These are phyloP conservation scores for Beroe ovata DNA, from an alignment of 37 sponge, comb jelly and placozoan genomes.

Conservation along the genomic window DNA sequence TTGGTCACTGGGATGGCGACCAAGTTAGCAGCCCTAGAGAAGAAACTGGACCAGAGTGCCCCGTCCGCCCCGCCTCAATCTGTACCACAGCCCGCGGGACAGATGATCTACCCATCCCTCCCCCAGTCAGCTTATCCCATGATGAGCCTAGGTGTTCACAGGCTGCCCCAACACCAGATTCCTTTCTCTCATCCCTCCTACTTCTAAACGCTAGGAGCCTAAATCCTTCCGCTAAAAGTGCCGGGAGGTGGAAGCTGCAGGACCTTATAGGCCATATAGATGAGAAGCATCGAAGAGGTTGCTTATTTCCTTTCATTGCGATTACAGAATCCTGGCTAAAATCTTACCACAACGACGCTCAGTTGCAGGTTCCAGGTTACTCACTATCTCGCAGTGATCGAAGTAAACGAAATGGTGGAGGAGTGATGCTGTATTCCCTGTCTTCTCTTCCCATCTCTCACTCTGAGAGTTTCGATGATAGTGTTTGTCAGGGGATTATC, in stretches of 20 bases:
- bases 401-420: neutral
- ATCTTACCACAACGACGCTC: no score
- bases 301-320: constrained; percentile 33
- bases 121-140: constrained; percentile 7
- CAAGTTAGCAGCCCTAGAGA: constrained; percentile 12
- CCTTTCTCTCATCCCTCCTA: constrained; percentile 35
- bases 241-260: constrained; percentile 1
- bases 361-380: constrained; percentile 12
- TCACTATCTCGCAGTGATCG: constrained; percentile 8
- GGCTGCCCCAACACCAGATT: constrained; percentile 13
- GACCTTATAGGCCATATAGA: neutral
- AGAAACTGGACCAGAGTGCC: constrained; percentile 7
- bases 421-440: constrained; percentile 10
- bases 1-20: no score
- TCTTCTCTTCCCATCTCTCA: neutral
- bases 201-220: constrained; percentile 5
- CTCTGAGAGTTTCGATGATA: neutral
- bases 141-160: constrained; percentile 7
- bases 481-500: neutral
- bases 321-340: constrained; percentile 16
- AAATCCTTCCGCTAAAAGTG: constrained; percentile 24
- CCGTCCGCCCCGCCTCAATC: neutral
- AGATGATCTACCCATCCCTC: constrained; percentile 1
- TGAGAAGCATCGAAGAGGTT: neutral
- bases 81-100: constrained; percentile 14